Evolutionary conservation across 2,888 invertebrate genomes (phyloP).

Genomic region (Isoperla grammatica): DNA sequence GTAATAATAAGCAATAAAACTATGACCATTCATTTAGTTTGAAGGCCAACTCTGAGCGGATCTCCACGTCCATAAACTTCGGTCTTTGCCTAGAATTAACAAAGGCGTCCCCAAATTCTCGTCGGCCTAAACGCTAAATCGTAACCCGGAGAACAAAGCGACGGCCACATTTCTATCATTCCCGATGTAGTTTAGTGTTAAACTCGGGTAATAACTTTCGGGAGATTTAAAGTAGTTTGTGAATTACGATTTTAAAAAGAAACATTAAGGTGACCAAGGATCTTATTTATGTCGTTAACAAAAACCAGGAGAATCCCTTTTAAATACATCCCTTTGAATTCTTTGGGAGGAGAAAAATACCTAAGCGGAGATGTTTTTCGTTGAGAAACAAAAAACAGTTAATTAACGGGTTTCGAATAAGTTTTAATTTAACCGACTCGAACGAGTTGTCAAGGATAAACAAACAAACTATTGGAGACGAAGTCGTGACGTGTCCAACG

Average conservation of each 20-base stretch:
- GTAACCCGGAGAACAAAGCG: no score
- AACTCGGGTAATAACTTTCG: not conserved
- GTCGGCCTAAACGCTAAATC: no score
- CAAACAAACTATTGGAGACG: no score
- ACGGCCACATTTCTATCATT: slow-evolving; percentile 11
- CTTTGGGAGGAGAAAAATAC: not conserved
- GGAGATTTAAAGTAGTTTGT: not conserved
- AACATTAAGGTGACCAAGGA: not conserved
- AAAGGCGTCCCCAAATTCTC: not conserved
- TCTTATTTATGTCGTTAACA: not conserved
- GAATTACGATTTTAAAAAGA: slow-evolving; percentile 3
- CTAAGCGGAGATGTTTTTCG: not conserved
- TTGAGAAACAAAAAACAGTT: not conserved
- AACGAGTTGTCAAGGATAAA: no score
- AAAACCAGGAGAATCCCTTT: not conserved
- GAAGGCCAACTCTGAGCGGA: slow-evolving; percentile 3
- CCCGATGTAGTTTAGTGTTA: not conserved
- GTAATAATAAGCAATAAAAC: no score
- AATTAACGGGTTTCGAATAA: not conserved
- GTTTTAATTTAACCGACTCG: no score
- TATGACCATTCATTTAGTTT: slow-evolving; percentile 8
- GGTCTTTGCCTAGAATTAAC: not conserved
- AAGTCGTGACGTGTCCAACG: no score
- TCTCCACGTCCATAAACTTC: slow-evolving; percentile 7
- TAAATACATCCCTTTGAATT: not conserved